phyloP scores from a whole-genome alignment of 2,888 invertebrate species.

The Cantharis nigra region DNA sequence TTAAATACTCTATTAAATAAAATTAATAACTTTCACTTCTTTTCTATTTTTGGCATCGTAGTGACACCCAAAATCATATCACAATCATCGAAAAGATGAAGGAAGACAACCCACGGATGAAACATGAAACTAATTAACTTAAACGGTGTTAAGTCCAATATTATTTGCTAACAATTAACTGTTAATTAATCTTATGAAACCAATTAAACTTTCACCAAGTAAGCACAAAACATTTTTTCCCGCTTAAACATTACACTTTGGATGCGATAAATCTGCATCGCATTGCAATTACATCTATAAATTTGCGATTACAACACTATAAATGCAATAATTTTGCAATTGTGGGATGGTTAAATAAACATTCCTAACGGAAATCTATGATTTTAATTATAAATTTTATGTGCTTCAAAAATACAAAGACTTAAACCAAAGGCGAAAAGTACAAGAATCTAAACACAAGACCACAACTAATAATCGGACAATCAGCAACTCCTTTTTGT shows the following conservation, averaged over 20 bases:
- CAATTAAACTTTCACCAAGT: constrained; percentile 10
- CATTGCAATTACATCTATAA: not conserved
- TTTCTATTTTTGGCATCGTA: constrained; percentile 7
- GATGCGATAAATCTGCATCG: not conserved
- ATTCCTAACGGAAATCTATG: not conserved
- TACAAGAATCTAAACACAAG: too few relatives aligned
- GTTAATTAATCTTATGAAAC: constrained; percentile 13
- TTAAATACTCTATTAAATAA: not conserved
- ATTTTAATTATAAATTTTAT: not conserved
- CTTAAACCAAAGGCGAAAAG: not conserved
- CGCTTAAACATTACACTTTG: not conserved
- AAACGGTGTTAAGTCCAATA: not conserved
- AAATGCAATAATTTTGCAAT: not conserved
- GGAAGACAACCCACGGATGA: not conserved
- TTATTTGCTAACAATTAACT: not conserved
- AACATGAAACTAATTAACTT: not conserved
- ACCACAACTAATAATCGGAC: too few relatives aligned
- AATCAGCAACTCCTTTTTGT: too few relatives aligned
- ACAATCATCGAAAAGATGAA: not conserved
- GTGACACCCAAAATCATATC: not conserved
- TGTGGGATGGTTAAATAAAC: not conserved
- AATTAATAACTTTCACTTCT: constrained; percentile 7
- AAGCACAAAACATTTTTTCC: not conserved
- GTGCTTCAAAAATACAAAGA: not conserved
- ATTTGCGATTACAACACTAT: not conserved